Evolutionary conservation across 2,888 invertebrate species (phyloP), one percentile per base, ranked within the genome.

Genomic region (Synanthedon tipuliformis): DNA sequence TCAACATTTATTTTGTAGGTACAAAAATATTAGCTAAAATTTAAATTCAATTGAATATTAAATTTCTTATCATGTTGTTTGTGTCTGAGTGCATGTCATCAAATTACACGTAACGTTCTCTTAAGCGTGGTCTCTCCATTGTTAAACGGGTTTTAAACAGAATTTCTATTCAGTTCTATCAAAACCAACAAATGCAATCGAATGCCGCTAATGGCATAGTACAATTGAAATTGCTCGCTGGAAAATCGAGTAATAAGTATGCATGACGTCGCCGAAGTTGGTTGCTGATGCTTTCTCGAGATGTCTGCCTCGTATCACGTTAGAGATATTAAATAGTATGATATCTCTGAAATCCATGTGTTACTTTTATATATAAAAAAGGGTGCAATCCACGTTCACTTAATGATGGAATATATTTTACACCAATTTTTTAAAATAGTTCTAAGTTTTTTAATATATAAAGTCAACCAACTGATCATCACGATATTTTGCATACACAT

Each of bases 211-310:
- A 85, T 84, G 78, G 72, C 67, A 73, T 64, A 64, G 73, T 71
- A 75, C 77, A 82, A 84, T 85, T 84, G 85, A 80, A 84, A 82
- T 62, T 71, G 73, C 71, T 75, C 71, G 66, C 70, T 62, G 73
- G 80, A 79, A 83, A 86, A 86, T 83, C 77, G 73, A 67, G 77
- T 77, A 75, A 83, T 87, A 85, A 78, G 85, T 86, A 87, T 87
- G 86, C 86, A 86, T 83, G 81, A 75, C 80, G 66, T 69, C 61
- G 66, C 62, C 59, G 61, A 55, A 53, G 59, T 59, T 66, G 75
- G 75, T 62, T 74, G 75, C 75, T 75, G 81, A 77, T 76, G 75
- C 70, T 71, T 65, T 66, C 71, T 68, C 57, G 73, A 75, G 76
- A 80, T 78, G 81, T 81, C 81, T 81, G 71, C 71, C 34, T n/a